Base-by-base conservation (phyloP, 2,888 invertebrate genomes). In the Ecdyonurus torrentis region DNA sequence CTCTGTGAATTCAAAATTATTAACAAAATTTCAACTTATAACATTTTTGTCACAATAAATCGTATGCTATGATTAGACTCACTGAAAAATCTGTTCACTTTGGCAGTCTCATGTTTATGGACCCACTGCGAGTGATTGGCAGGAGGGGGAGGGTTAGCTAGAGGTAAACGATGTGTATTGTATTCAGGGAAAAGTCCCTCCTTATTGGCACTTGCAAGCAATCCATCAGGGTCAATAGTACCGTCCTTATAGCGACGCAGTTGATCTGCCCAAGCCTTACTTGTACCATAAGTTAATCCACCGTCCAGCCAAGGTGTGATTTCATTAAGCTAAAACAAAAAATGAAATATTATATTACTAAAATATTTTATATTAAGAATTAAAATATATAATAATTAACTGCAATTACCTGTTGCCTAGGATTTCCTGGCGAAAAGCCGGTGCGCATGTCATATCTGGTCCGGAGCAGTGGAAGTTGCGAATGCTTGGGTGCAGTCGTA, bases 291-390 rank as follows among this genome's bases (percentile, higher is more conserved):
- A 64, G 81, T 75, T n/a, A 81, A 72, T 15, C 80, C 81, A 1
- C 82, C 83, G 69, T 83, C 83, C 58, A 83, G 71, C 71, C 76
- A 83, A 0, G 83, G 80, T 3, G 82, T 82, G 63, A 82, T 81
- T 71, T 81, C 80, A 69, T 83, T 83, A 60, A 81, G 68, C 81
- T 82, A 63, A 5, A 37, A 37, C 7, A 5, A n/a, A n/a, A n/a
- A n/a, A n/a, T n/a, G n/a, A n/a, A n/a, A n/a, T n/a, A n/a, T n/a
- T n/a, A n/a, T n/a, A n/a, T n/a, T n/a, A n/a, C n/a, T n/a, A n/a
- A n/a, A n/a, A n/a, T n/a, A n/a, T n/a, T n/a, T n/a, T n/a, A 37
- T 10, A 23, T 5, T 59, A 5, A 23, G 23, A 23, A 18, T 5
- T 23, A 59, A 23, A 59, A n/a, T 25, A 23, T 23, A 19, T 10